Evolutionary conservation across 1,140 invertebrate genomes (phyloP), one percentile per base, ranked within the genome.

Genomic region (Listronotus oregonensis): DNA sequence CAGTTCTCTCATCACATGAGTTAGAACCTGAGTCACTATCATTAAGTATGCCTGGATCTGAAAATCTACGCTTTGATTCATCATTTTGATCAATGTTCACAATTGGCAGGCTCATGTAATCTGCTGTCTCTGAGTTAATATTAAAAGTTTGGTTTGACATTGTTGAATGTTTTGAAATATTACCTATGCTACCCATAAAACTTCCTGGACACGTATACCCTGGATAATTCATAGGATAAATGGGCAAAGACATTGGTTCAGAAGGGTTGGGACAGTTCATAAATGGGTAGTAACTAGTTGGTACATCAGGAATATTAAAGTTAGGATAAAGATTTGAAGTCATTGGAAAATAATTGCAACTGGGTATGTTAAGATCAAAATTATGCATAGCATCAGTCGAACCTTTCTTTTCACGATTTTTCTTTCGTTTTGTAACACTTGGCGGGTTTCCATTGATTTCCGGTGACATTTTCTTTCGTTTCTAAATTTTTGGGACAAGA

Each of bases 1-100:
- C 75, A 10, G 83, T 67, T 67, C 81, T 80, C 59, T 80, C 81
- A 18, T 80, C 82, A 44, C 79, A 75, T 5, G 78, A 82, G 59
- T 82, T 80, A 11, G 80, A 31, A 79, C 82, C 18, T 71, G 81
- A 81, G 59, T 83, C 82, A 67, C 78, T 81, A n/a, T 84, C 80
- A 18, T 81, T 80, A 17, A 82, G 83, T 12, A 85, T 59, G 0
- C 84, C 83, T 64, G 83, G 83, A 76, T 85, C 83, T 0, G 83
- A 84, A 64, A 82, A 85, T 58, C 83, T 76, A 40, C 84, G 75
- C 59, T 81, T 78, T 58, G 80, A 78, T 15, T 80, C 80, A 15
- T 79, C 81, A 55, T 71, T 69, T 43, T 68, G 60, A 51, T 77
- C 75, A 31, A 66, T 46, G 56, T 69, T 74, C 37, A 67, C 72